Evolutionary conservation across 2,888 invertebrate genomes (phyloP), one percentile per base, ranked within the genome.

Genomic region (Campoplex capitator): DNA sequence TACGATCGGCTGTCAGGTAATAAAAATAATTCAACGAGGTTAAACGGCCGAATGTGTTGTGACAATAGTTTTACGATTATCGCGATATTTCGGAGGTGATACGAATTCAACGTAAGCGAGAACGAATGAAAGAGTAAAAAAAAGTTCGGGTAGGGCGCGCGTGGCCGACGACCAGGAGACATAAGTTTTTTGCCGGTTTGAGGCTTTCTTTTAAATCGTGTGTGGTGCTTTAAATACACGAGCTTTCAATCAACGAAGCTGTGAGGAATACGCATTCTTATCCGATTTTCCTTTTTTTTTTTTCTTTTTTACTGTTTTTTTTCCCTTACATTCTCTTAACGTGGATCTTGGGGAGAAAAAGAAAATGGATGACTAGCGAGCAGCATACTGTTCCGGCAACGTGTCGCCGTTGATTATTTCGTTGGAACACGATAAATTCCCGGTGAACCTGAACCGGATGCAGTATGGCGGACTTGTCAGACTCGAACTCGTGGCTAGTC

Each of bases 381-480:
- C 28, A 45, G 42, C 45, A 62, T 62, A 62, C 45, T 32, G 62
- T 62, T 65, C 16, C 67, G 54, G 71, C 70, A 48, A 51, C 71
- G 75, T 62, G 80, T 67, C 82, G 65, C 23, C 68, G 38, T 13
- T 56, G 16, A 83, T 45, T 71, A 70, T 62, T 32, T 68, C 68
- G 38, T 58, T 38, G 35, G 16, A 38, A 65, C 23, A 23, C 68
- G 65, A 67, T 11, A 51, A 81, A 70, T 68, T 70, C 62, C 38
- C 74, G 74, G 23, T 54, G 38, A 65, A 76, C 75, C 42, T 74
- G 70, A 89, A 92, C 93, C 93, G 93, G 92, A 92, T 92, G 90
- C 92, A 90, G 90, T 92, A 93, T 93, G 93, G 93, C 93, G 91
- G 93, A 91, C 81, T 92, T 92, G 93, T 92, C 92, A 91, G 85